Conservation (phyloP, 2,113 vertebrate species). For the Isurus oxyrinchus region DNA sequence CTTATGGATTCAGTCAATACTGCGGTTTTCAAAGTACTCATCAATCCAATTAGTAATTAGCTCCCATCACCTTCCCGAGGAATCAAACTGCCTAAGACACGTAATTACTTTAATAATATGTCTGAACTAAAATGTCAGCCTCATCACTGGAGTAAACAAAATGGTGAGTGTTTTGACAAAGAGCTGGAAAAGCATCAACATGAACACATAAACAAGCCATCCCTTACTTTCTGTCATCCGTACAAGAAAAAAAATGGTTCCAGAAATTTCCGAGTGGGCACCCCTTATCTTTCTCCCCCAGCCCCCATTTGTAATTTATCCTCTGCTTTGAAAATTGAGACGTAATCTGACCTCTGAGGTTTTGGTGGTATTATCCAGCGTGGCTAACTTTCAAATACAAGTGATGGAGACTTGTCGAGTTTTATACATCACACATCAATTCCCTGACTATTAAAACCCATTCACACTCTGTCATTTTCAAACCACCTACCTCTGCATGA, state of each 20-base stretch:
- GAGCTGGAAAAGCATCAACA: background rate
- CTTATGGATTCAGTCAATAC: background rate
- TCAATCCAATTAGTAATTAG: conserved; percentile 31
- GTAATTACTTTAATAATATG: background rate
- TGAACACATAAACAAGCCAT: background rate
- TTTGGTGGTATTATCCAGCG: background rate
- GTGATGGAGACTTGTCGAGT: background rate
- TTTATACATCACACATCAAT: conserved; percentile 25
- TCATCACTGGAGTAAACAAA: conserved; percentile 9
- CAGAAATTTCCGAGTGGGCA: background rate
- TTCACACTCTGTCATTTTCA: conserved; percentile 24
- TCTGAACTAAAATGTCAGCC: conserved; percentile 1
- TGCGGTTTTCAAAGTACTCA: background rate
- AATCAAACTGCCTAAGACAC: background rate
- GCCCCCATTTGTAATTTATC: conserved; percentile 2
- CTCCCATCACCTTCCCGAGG: background rate
- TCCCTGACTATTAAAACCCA: conserved; percentile 27
- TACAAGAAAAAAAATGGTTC: background rate
- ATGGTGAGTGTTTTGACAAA: conserved; percentile 22
- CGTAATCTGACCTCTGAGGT: conserved; percentile 4
- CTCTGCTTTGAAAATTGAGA: background rate
- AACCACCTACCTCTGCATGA: background rate
- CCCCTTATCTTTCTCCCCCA: conserved; percentile 10
- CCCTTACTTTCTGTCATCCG: background rate
- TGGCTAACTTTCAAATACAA: background rate